A percentile compares a stretch with the other conserved stretches of the same genome.
Conservation (phyloP, 2,113 vertebrate genomes). For the Anguilla rostrata region DNA sequence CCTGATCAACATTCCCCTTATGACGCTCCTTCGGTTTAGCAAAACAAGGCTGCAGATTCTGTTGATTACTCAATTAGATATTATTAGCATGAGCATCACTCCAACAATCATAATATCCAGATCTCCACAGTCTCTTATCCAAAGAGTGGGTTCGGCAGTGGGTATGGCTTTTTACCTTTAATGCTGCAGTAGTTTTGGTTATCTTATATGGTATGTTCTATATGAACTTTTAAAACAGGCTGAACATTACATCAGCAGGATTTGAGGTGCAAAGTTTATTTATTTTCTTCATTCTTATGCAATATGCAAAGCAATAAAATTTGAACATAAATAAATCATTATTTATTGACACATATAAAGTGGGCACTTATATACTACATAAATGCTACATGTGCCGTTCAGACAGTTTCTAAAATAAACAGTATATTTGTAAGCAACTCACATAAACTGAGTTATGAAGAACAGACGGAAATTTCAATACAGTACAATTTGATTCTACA, state of each 20-base stretch:
- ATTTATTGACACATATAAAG: no score
- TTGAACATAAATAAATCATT: background rate
- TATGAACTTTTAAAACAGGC: background rate
- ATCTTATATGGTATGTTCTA: background rate
- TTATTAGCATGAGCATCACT: background rate
- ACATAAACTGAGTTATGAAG: background rate
- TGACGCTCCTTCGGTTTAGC: background rate
- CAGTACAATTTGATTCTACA: background rate
- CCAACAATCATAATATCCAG: background rate
- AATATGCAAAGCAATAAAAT: background rate
- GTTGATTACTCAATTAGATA: background rate
- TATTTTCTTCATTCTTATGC: background rate
- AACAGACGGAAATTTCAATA: background rate
- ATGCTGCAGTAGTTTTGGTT: background rate
- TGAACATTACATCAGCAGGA: background rate
- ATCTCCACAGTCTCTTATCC: background rate
- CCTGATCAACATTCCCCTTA: background rate
- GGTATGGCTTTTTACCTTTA: background rate
- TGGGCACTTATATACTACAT: no score
- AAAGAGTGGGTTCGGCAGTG: background rate
- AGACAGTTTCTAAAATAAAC: background rate
- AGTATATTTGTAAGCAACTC: background rate
- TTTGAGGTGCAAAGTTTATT: no score
- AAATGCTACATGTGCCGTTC: no score
- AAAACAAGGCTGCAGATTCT: background rate